Base-by-base conservation (phyloP, 64 coral and sea anemone species). In the Montipora sp. region DNA sequence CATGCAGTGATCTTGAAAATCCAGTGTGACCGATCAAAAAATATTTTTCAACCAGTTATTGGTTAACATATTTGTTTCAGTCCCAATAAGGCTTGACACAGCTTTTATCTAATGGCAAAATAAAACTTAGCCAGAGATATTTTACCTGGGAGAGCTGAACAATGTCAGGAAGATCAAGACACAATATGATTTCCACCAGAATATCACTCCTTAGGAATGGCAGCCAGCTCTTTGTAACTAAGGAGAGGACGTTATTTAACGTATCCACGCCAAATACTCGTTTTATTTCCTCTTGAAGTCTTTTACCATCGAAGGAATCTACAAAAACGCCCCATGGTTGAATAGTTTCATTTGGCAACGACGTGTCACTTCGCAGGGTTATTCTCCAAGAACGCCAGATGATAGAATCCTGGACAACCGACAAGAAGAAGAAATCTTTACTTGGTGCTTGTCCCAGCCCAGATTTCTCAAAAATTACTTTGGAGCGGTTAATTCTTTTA, bases 301-400 rank as follows among this genome's bases (percentile, higher is more conserved):
- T 47, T n/a, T 6, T 48, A 13, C 81, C 81, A n/a, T 18, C 16
- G 1, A 59, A 84, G 27, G 27, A 19, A 48, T 47, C 61, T 8
- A 20, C 44, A 46, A 84, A 84, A 8, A 20, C 60, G 5, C 45
- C 14, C 81, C 60, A 69, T 43, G 60, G 36, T 48, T 84, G 81
- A 84, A 48, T 48, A 3, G 61, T 68, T 84, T 84, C 81, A 16
- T 59, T 20, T 44, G 81, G 81, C 36, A 69, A 84, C 36, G 81
- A 69, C 43, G 47, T 84, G 8, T 84, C 61, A 63, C 43, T 69
- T 67, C 81, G 43, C 13, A 84, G 60, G 16, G 81, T 84, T 48
- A 84, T 84, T 68, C 23, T 84, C 81, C 81, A 84, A 3, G 81
- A 19, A 44, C 81, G 81, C 81, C 81, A 84, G 16, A 84, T n/a